Evolutionary conservation across 37 sponge, comb jelly and placozoan genomes (phyloP).

Genomic region (Halichondria panicea): DNA sequence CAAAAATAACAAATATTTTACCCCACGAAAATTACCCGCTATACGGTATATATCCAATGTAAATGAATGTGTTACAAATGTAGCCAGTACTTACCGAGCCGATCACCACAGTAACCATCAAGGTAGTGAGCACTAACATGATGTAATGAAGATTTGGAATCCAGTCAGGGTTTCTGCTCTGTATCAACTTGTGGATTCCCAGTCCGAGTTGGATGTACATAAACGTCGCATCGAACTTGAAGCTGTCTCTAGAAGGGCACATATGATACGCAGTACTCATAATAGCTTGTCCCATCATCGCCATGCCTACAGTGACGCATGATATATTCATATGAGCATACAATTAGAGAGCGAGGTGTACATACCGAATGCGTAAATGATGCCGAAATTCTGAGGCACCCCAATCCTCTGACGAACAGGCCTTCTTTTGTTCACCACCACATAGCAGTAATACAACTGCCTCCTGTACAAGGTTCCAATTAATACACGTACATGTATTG

Average conservation of each 20-base stretch:
- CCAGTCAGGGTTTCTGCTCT: slow-evolving; percentile 80
- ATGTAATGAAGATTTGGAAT: slow-evolving; percentile 52
- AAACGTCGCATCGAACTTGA: slow-evolving; percentile 86
- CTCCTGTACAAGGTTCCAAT: no score
- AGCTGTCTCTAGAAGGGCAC: slow-evolving; percentile 76
- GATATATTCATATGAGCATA: no score
- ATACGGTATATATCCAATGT: no score
- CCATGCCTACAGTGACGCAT: slow-evolving; percentile 32
- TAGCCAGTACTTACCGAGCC: slow-evolving; percentile 38
- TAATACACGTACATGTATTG: no score
- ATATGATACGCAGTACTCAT: slow-evolving; percentile 83
- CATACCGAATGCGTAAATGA: slow-evolving; percentile 64
- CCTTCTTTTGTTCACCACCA: no score
- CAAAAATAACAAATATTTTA: no score
- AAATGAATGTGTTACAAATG: no score
- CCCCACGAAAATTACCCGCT: no score
- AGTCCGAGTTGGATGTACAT: slow-evolving; percentile 79
- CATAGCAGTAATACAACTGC: no score
- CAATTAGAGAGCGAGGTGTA: no score
- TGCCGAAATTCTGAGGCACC: slow-evolving; percentile 79
- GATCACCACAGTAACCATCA: slow-evolving; percentile 39
- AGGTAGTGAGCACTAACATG: slow-evolving; percentile 51
- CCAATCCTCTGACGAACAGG: slow-evolving; percentile 49
- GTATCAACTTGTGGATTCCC: slow-evolving; percentile 60
- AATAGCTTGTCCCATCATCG: slow-evolving; percentile 57